Evolutionary conservation across 2,113 vertebrate species (phyloP).

Genomic region (Coturnix japonica): DNA sequence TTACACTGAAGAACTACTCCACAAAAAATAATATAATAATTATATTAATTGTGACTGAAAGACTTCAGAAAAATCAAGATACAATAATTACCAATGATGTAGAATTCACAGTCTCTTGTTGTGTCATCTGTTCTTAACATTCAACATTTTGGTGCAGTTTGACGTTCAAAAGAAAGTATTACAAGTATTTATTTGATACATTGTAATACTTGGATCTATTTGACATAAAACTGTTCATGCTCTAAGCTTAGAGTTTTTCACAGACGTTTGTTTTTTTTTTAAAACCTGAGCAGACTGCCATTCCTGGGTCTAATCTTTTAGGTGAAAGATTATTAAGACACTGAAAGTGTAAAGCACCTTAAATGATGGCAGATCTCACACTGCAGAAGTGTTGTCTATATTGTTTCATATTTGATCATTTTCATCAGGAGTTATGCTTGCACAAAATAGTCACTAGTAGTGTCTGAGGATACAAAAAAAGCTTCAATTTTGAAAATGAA

Average conservation of each 20-base stretch:
- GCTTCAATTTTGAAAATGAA: not conserved
- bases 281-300: not conserved
- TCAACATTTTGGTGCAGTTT: conserved; percentile 68
- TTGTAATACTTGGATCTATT: conserved; percentile 51
- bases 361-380: not conserved
- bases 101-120: conserved; percentile 73
- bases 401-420: not conserved
- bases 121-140: conserved; percentile 79
- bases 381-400: not conserved
- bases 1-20: not conserved
- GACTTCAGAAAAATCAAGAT: conserved; percentile 32
- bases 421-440: not conserved
- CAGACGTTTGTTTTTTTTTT: not conserved
- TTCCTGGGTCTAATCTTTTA: conserved; percentile 18
- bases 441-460: not conserved
- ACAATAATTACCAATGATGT: conserved; percentile 56
- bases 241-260: not conserved
- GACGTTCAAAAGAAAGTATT: conserved; percentile 81
- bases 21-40: conserved; percentile 6
- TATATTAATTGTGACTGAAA: conserved; percentile 40
- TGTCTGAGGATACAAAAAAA: not conserved
- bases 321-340: not conserved
- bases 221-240: conserved; percentile 54
- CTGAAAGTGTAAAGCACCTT: not conserved
- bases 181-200: conserved; percentile 75